These are phyloP conservation scores for Nerophis lumbriciformis DNA, from an alignment of 2,113 vertebrate genomes.

Conservation along the genomic window DNA sequence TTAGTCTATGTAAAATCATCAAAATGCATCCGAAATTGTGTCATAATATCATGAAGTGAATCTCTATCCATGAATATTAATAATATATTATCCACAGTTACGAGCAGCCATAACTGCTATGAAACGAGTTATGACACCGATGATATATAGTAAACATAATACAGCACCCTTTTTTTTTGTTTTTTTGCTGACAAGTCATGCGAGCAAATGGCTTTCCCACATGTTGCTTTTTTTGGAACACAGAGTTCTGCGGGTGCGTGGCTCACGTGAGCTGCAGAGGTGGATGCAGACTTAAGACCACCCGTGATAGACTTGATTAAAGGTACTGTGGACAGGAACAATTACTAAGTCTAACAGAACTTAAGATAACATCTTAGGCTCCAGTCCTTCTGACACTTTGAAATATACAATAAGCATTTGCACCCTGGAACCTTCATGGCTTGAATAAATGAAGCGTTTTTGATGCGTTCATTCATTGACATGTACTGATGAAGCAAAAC, in stretches of 20 bases:
- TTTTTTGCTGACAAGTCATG: conserved; percentile 14
- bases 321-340: not conserved
- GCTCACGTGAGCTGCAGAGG: conserved; percentile 20
- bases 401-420: not conserved
- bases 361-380: not conserved
- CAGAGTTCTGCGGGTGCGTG: conserved; percentile 29
- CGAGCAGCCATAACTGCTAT: too few species aligned
- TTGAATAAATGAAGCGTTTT: not conserved
- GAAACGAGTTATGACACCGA: too few species aligned
- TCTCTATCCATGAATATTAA: too few species aligned
- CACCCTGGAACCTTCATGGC: too few species aligned
- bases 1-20: too few species aligned
- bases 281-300: conserved; percentile 1
- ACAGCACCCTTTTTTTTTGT: not conserved
- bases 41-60: too few species aligned
- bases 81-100: too few species aligned
- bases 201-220: conserved; percentile 42
- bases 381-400: not conserved
- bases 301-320: not conserved
- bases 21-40: too few species aligned
- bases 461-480: not conserved
- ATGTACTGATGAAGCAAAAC: conserved; percentile 26
- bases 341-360: not conserved
- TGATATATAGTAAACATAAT: too few species aligned
- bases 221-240: conserved; percentile 31